phyloP scores from a whole-genome alignment of 2,888 invertebrate species.

The Sturmia bella region DNA sequence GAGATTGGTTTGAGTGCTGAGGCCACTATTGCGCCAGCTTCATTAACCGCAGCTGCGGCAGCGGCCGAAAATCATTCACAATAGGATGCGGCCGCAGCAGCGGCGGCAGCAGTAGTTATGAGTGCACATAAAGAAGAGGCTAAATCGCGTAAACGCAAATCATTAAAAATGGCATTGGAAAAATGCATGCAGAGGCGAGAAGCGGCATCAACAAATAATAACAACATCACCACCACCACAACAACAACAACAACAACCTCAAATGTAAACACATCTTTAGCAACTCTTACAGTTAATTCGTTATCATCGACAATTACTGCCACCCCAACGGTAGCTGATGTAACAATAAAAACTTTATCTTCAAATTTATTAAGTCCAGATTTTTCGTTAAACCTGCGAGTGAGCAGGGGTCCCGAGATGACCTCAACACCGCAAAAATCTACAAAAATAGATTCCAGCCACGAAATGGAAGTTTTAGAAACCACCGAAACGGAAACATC shows the following conservation, averaged over 20 bases:
- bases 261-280: constrained; percentile 33
- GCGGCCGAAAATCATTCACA: constrained; percentile 81
- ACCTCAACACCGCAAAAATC: constrained; percentile 40
- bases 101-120: constrained; percentile 81
- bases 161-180: constrained; percentile 80
- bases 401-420: constrained; percentile 34
- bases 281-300: constrained; percentile 41
- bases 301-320: constrained; percentile 59
- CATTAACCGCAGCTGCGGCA: constrained; percentile 78
- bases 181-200: constrained; percentile 80
- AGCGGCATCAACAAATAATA: constrained; percentile 73
- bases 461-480: constrained; percentile 72
- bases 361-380: constrained; percentile 49
- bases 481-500: constrained; percentile 75
- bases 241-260: constrained; percentile 40
- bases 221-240: constrained; percentile 23
- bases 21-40: constrained; percentile 75
- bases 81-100: constrained; percentile 82
- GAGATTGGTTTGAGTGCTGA: constrained; percentile 79
- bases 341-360: constrained; percentile 35
- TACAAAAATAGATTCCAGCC: constrained; percentile 12
- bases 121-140: constrained; percentile 79
- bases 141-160: constrained; percentile 80
- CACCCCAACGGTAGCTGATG: constrained; percentile 51
- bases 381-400: constrained; percentile 29